Evolutionary conservation across 2,113 vertebrate species (phyloP), one percentile per base, ranked within the genome.

Genomic region (Spilogale gracilis): DNA sequence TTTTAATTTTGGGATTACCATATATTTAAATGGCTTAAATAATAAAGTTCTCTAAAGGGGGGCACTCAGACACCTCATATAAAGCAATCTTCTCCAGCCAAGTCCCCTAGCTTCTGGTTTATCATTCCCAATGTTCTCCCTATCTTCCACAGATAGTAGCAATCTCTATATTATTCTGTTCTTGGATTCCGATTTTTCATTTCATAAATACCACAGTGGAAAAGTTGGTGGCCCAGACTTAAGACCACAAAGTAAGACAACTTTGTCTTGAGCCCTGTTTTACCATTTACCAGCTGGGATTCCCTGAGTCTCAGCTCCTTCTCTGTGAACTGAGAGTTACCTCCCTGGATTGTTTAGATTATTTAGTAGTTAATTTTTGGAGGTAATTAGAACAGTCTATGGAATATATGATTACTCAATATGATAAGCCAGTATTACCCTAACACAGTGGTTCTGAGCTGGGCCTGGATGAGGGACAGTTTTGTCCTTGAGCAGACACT

Each of bases 401-500:
- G 76, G 23, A 12, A 7, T 32, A 3, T 0, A 23, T 25, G 63
- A 94, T 18, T 50, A 13, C 2, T 32, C 23, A 50, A 0, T 27
- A 56, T 27, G 9, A 27, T 2, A 4, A 83, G 38, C n/a, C 7
- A 10, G 32, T 13, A 4, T 84, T 21, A 45, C 9, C 32, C 4
- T 38, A 67, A 67, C 1, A 0, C 45, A n/a, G 14, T n/a, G 21
- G 9, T 65, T 50, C 30, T 74, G 52, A 32, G 16, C 11, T 2
- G 0, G 9, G 5, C 38, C 48, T 2, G 38, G 10, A 45, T 30
- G 54, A 6, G 27, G 18, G 10, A 0, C 6, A 23, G 5, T 48
- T 87, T 56, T 43, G 38, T 30, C 38, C 5, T 86, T 30, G 16
- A 79, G 14, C 11, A 5, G 32, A 16, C n/a, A 27, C 25, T 27